Percentiles rank a stretch among this genome's conserved stretches.
Evolutionary conservation across 2,113 vertebrate genomes (phyloP).

Genomic region (Coryphaenoides rupestris): DNA sequence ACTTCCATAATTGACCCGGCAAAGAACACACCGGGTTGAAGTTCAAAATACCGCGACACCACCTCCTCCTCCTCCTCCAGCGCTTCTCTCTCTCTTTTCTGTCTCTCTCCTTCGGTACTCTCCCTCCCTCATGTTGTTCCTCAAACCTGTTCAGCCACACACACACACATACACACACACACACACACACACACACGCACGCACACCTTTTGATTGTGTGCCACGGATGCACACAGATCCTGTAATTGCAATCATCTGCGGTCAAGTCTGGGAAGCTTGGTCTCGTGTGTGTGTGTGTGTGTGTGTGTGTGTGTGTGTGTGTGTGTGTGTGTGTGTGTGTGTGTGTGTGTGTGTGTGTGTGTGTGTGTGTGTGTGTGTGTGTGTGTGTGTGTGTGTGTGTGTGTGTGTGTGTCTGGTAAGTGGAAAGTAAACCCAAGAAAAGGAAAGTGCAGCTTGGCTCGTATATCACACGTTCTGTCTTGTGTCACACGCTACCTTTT

Average conservation of each 20-base stretch:
- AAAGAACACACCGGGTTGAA: constrained; percentile 14
- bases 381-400: constrained; percentile 8
- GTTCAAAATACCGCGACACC: constrained; percentile 15
- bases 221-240: constrained; percentile 5
- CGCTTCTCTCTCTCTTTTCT: neutral
- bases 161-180: neutral
- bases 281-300: constrained; percentile 7
- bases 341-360: constrained; percentile 3
- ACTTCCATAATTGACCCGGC: constrained; percentile 37
- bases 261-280: neutral
- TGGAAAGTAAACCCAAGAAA: too few relatives aligned
- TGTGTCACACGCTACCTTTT: too few relatives aligned
- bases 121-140: neutral
- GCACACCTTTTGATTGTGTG: constrained; percentile 11
- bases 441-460: too few relatives aligned
- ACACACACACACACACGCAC: constrained; percentile 4
- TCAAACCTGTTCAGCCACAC: constrained; percentile 22
- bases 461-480: too few relatives aligned
- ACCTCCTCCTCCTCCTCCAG: neutral
- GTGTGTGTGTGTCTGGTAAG: constrained; percentile 1
- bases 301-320: constrained; percentile 4
- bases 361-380: constrained; percentile 8
- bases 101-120: constrained; percentile 3
- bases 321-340: constrained; percentile 5
- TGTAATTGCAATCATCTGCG: constrained; percentile 15